Conservation (phyloP, 2,113 vertebrate species). For the Cichladusa arquata region DNA sequence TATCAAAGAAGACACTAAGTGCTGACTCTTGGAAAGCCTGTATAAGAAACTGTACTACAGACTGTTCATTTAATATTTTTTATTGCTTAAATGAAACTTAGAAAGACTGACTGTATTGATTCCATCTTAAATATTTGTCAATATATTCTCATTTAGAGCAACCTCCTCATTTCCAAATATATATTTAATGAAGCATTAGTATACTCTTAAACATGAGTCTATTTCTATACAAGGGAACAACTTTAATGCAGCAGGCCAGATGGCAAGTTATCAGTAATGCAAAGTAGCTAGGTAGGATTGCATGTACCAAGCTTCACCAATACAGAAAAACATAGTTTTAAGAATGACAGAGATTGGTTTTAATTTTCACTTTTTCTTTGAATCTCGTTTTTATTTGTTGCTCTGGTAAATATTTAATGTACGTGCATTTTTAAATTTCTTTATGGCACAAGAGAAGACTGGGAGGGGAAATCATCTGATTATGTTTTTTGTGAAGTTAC, state of each 20-base stretch:
- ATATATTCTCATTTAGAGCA: neutral
- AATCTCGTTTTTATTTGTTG: neutral
- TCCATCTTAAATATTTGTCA: slow-evolving; percentile 30
- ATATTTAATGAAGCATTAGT: slow-evolving; percentile 26
- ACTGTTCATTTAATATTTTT: slow-evolving; percentile 26
- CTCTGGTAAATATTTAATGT: neutral
- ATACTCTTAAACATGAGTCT: neutral
- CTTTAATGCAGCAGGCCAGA: neutral
- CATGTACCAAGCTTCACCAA: neutral
- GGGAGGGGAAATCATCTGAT: neutral
- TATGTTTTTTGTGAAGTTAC: neutral
- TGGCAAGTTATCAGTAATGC: neutral
- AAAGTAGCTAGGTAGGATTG: neutral
- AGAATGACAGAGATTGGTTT: neutral
- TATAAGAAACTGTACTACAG: slow-evolving; percentile 19
- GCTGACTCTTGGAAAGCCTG: slow-evolving; percentile 50
- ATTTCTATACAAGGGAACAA: neutral
- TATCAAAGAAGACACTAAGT: slow-evolving; percentile 53
- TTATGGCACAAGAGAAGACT: neutral
- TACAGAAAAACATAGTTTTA: neutral
- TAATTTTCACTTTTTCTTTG: neutral
- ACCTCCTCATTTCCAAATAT: neutral
- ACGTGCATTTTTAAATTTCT: neutral
- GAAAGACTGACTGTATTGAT: neutral
- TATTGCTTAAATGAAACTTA: slow-evolving; percentile 33